phyloP scores from a whole-genome alignment of 37 sponge, comb jelly and placozoan genomes.

The Haliclona indistincta region DNA sequence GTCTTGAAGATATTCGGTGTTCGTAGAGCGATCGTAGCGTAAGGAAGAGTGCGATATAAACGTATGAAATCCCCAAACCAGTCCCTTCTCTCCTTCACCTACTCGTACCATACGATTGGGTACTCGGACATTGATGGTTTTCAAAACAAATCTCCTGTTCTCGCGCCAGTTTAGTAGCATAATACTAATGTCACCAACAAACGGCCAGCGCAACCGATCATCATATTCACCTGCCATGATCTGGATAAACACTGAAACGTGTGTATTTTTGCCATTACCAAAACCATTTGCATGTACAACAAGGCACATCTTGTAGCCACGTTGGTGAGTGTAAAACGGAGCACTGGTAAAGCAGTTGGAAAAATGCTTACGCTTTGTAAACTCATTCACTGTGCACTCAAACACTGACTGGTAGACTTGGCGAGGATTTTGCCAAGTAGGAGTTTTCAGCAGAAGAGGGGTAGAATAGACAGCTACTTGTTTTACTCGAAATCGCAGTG shows the following conservation, averaged over 20 bases:
- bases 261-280: not conserved
- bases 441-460: not conserved
- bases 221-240: not conserved
- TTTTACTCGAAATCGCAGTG: slow-evolving; percentile 3
- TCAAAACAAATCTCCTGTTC: no score
- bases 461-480: slow-evolving; percentile 7
- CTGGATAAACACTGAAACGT: not conserved
- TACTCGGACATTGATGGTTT: no score
- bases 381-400: not conserved
- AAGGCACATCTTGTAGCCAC: not conserved
- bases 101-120: not conserved
- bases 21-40: not conserved
- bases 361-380: not conserved
- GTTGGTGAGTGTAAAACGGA: not conserved
- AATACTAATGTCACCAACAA: not conserved
- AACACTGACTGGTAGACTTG: no score
- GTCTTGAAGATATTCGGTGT: not conserved
- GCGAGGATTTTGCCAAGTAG: not conserved
- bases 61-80: not conserved
- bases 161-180: not conserved
- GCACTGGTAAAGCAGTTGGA: not conserved
- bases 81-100: not conserved
- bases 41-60: slow-evolving; percentile 4
- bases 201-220: not conserved
- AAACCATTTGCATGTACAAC: not conserved